Evolutionary conservation across 1,140 invertebrate genomes (phyloP).

Genomic region (Drosophila guanche): DNA sequence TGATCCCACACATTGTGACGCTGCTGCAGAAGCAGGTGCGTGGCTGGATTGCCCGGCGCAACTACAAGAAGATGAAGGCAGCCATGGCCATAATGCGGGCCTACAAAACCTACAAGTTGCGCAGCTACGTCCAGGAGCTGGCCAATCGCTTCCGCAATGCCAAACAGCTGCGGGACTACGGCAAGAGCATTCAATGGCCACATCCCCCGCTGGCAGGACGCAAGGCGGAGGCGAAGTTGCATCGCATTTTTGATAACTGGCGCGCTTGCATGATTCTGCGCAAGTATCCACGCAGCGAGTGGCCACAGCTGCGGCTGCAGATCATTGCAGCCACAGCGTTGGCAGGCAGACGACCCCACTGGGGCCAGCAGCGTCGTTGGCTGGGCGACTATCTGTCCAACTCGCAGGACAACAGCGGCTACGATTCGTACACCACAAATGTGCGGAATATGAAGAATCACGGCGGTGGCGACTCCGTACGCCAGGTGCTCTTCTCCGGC

Average conservation of each 20-base stretch:
- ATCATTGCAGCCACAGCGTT: conserved; percentile 92
- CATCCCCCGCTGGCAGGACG: conserved; percentile 88
- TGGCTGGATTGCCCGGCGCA: conserved; percentile 90
- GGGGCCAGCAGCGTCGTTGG: conserved; percentile 94
- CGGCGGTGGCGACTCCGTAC: conserved; percentile 86
- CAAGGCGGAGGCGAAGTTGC: conserved; percentile 84
- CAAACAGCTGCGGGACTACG: conserved; percentile 88
- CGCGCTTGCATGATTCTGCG: conserved; percentile 93
- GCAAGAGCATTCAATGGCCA: conserved; percentile 93
- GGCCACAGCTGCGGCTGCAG: conserved; percentile 92
- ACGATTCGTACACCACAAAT: conserved; percentile 88
- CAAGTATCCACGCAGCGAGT: conserved; percentile 91
- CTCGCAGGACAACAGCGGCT: conserved; percentile 90
- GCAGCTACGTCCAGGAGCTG: conserved; percentile 90
- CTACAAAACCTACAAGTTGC: conserved; percentile 94
- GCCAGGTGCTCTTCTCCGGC: conserved; percentile 87
- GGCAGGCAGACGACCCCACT: conserved; percentile 89
- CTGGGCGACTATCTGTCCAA: conserved; percentile 94
- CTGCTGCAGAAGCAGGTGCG: conserved; percentile 97
- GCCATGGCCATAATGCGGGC: conserved; percentile 91
- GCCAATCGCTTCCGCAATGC: conserved; percentile 86
- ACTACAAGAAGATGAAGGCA: conserved; percentile 94
- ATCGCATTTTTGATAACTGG: conserved; percentile 89
- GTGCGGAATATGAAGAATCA: conserved; percentile 88
- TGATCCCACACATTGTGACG: conserved; percentile 95